Evolutionary conservation across 2,888 invertebrate genomes (phyloP).

Genomic region (Spodoptera littoralis): DNA sequence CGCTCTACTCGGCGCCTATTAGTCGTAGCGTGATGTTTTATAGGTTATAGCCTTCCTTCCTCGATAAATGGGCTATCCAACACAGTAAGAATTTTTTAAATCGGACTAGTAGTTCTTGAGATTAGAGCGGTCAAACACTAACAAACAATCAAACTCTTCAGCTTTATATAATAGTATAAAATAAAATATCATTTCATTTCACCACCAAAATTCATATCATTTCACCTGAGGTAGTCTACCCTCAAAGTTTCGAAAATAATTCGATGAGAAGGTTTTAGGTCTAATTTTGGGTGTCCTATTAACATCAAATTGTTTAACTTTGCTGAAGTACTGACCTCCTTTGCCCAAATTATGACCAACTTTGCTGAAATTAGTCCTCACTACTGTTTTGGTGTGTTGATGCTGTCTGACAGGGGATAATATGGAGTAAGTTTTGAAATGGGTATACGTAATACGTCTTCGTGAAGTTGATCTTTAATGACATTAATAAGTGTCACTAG

Average conservation of each 20-base stretch:
- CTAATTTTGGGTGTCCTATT: background rate
- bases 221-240: background rate
- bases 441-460: background rate
- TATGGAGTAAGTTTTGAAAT: slow-evolving; percentile 19
- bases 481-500: slow-evolving; percentile 1
- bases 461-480: slow-evolving; percentile 1
- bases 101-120: too few species aligned
- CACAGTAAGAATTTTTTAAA: too few species aligned
- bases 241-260: background rate
- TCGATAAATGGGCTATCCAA: too few species aligned
- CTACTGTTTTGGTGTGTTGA: slow-evolving; percentile 14
- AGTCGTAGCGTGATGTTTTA: too few species aligned
- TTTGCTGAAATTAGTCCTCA: slow-evolving; percentile 12
- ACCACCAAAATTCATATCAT: background rate
- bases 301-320: slow-evolving; percentile 17
- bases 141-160: background rate
- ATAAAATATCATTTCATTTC: too few species aligned
- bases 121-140: too few species aligned
- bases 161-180: background rate
- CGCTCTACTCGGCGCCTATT: too few species aligned
- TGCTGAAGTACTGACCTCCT: slow-evolving; percentile 11
- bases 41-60: too few species aligned
- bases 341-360: background rate
- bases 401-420: slow-evolving; percentile 28
- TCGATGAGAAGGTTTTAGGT: background rate